These are phyloP conservation scores for Ancistrus triradiatus DNA, from an alignment of 2,113 vertebrate genomes.

Conservation along the genomic window DNA sequence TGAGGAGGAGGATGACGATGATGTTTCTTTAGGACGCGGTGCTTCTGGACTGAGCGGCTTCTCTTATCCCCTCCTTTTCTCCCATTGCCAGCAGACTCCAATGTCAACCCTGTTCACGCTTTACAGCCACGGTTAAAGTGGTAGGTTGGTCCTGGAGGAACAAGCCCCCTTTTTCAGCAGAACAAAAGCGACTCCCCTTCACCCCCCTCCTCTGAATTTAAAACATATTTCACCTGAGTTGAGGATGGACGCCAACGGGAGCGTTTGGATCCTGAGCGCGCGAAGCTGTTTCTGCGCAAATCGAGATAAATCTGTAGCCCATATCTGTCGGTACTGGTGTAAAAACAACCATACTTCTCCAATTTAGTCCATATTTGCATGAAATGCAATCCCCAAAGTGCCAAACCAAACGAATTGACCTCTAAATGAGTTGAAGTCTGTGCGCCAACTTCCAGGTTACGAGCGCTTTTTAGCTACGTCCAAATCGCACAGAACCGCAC, in stretches of 20 bases:
- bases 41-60: slow-evolving; percentile 48
- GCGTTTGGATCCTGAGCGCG: slow-evolving; percentile 29
- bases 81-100: slow-evolving; percentile 64
- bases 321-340: neutral
- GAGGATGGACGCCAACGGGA: slow-evolving; percentile 41
- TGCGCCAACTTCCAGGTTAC: too few species aligned
- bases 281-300: neutral
- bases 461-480: too few species aligned
- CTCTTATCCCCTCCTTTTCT: slow-evolving; percentile 63
- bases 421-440: too few species aligned
- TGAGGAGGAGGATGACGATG: slow-evolving; percentile 35
- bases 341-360: too few species aligned
- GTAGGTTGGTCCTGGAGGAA: slow-evolving; percentile 67
- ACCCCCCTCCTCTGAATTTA: slow-evolving; percentile 42
- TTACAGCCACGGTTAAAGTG: slow-evolving; percentile 69
- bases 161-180: slow-evolving; percentile 69
- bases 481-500: too few species aligned
- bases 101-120: slow-evolving; percentile 61
- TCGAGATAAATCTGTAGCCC: too few species aligned
- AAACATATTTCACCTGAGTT: slow-evolving; percentile 70
- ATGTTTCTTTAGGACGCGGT: slow-evolving; percentile 48
- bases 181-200: slow-evolving; percentile 67
- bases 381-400: too few species aligned
- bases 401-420: too few species aligned
- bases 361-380: too few species aligned